Percentiles rank a stretch among this genome's conserved stretches.
phyloP scores from a whole-genome alignment of 2,888 invertebrate species.

The Luperina nickerlii region DNA sequence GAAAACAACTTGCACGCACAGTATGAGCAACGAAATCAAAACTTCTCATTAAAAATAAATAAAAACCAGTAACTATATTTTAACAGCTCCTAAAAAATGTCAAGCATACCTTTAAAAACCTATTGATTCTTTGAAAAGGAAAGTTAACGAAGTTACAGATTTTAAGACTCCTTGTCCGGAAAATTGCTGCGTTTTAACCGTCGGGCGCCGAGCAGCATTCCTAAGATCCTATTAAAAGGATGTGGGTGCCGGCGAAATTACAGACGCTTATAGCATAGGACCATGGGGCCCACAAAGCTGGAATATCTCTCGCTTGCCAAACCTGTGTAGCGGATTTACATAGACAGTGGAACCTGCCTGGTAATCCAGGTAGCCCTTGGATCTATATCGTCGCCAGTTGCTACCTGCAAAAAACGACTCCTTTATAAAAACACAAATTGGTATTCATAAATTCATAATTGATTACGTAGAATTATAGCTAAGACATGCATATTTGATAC shows the following conservation, averaged over 20 bases:
- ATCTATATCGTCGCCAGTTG: not conserved
- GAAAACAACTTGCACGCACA: not conserved
- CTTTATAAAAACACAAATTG: not conserved
- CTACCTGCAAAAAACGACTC: not conserved
- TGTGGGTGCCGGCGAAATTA: constrained; percentile 9
- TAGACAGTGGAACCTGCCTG: not conserved
- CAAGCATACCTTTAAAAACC: not conserved
- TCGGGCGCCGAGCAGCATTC: constrained; percentile 25
- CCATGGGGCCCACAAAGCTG: not conserved
- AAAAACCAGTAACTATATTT: not conserved
- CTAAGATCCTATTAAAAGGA: constrained; percentile 12
- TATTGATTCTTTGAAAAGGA: not conserved
- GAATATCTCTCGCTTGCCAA: not conserved
- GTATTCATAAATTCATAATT: constrained; percentile 18
- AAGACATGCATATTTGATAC: constrained; percentile 53
- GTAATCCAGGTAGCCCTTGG: not conserved
- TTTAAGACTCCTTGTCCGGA: constrained; percentile 16
- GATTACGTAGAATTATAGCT: constrained; percentile 28
- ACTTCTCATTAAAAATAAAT: not conserved
- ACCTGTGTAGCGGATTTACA: not conserved
- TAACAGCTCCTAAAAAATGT: not conserved
- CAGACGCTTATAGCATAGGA: not conserved
- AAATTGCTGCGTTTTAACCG: constrained; percentile 16
- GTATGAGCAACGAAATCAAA: not conserved
- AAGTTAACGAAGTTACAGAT: not conserved